Evolutionary conservation across 2,113 vertebrate species (phyloP).

Genomic region (Setophaga kirtlandii): DNA sequence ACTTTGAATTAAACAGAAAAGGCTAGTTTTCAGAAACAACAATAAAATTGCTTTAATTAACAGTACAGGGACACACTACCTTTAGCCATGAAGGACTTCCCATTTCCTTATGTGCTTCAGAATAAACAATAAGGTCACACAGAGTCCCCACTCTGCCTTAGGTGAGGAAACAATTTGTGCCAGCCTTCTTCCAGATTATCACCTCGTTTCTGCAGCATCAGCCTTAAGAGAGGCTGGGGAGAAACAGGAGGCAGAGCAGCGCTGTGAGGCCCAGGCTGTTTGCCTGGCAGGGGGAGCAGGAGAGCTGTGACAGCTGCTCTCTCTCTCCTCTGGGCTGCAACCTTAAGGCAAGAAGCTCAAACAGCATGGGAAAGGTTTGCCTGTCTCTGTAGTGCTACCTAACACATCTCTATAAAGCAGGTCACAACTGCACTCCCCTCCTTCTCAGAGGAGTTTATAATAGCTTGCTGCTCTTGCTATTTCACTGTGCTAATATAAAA

Average conservation of each 20-base stretch:
- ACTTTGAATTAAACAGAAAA: not conserved
- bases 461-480: not conserved
- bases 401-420: not conserved
- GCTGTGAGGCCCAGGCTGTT: not conserved
- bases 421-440: not conserved
- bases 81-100: not conserved
- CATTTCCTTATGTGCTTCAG: not conserved
- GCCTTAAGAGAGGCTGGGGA: not conserved
- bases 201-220: not conserved
- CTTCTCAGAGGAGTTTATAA: slow-evolving; percentile 9
- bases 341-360: not conserved
- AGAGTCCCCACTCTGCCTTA: not conserved
- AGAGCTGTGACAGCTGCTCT: not conserved
- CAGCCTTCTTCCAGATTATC: not conserved
- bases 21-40: not conserved
- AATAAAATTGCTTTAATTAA: not conserved
- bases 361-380: not conserved
- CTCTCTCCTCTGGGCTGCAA: not conserved
- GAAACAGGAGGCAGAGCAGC: not conserved
- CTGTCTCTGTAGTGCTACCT: not conserved
- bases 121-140: not conserved
- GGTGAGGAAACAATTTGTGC: not conserved
- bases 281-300: slow-evolving; percentile 32
- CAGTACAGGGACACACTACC: not conserved
- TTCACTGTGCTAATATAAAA: not conserved